A percentile compares a stretch with the other conserved stretches of the same genome.
Conservation (phyloP, 2,113 vertebrate genomes). For the Macquaria ambigua region DNA sequence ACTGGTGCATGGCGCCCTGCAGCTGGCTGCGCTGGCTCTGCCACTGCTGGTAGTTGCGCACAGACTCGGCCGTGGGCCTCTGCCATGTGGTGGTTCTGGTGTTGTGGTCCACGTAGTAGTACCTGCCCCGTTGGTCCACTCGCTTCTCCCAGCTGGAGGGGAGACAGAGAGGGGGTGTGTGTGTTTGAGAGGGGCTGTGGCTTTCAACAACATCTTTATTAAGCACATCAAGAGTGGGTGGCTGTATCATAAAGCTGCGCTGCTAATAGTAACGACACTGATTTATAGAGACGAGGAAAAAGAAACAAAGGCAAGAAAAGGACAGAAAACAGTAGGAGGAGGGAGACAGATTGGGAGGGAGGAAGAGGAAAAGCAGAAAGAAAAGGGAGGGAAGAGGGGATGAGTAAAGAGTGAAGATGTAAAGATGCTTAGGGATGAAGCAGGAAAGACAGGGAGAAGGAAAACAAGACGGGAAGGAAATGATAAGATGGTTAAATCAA, state of each 20-base stretch:
- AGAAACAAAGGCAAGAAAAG: slow-evolving; percentile 49
- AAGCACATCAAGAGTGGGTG: slow-evolving; percentile 34
- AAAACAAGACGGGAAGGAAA: background rate
- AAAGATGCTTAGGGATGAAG: background rate
- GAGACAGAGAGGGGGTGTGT: background rate
- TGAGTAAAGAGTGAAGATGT: background rate
- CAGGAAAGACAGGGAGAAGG: background rate
- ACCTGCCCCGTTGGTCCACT: slow-evolving; percentile 94
- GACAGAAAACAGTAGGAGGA: slow-evolving; percentile 36
- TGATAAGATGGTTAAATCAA: background rate
- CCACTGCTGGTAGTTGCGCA: slow-evolving; percentile 98
- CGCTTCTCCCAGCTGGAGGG: slow-evolving; percentile 94
- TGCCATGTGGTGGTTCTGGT: slow-evolving; percentile 99
- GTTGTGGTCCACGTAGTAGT: slow-evolving; percentile 99
- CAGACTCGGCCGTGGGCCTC: slow-evolving; percentile 94
- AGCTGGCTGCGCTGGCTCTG: slow-evolving; percentile 96
- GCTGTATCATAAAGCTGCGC: background rate
- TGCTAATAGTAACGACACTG: slow-evolving; percentile 11
- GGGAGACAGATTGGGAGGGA: slow-evolving; percentile 9
- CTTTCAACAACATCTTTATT: slow-evolving; percentile 51
- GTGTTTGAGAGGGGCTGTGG: background rate
- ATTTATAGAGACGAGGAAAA: slow-evolving; percentile 35
- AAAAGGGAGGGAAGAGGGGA: background rate
- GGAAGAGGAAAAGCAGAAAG: background rate
- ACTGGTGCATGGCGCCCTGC: slow-evolving; percentile 98